Evolutionary conservation across 2,113 vertebrate species (phyloP).

Genomic region (Panurus biarmicus): DNA sequence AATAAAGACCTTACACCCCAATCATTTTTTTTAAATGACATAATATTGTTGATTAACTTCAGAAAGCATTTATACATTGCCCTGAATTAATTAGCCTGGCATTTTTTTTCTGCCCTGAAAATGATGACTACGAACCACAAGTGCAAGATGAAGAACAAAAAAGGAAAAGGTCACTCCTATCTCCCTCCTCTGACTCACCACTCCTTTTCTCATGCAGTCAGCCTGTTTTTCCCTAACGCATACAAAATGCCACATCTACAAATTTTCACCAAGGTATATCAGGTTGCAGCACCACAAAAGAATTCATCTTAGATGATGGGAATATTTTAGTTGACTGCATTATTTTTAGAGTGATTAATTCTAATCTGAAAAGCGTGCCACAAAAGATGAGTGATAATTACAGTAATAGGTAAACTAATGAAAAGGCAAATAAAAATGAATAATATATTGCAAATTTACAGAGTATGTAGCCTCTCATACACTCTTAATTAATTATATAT

Average conservation of each 20-base stretch:
- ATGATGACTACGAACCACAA: neutral
- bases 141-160: neutral
- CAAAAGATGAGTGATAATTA: neutral
- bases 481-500: slow-evolving; percentile 57
- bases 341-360: slow-evolving; percentile 25
- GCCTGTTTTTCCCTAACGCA: neutral
- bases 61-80: neutral
- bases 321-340: neutral
- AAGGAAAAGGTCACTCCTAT: slow-evolving; percentile 18
- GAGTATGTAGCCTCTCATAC: slow-evolving; percentile 24
- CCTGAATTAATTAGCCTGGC: neutral
- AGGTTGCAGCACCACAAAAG: neutral
- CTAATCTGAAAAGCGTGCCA: neutral
- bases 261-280: neutral
- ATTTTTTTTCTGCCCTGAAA: neutral
- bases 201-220: slow-evolving; percentile 2
- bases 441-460: slow-evolving; percentile 13
- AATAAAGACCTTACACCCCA: neutral
- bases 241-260: slow-evolving; percentile 1
- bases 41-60: neutral
- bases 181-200: slow-evolving; percentile 1
- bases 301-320: neutral
- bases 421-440: slow-evolving; percentile 17
- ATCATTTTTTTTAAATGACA: neutral
- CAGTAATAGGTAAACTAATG: slow-evolving; percentile 13